These are phyloP conservation scores for Lytechinus variegatus DNA, from an alignment of 35 echinoderm and acorn worm species.

Conservation along the genomic window DNA sequence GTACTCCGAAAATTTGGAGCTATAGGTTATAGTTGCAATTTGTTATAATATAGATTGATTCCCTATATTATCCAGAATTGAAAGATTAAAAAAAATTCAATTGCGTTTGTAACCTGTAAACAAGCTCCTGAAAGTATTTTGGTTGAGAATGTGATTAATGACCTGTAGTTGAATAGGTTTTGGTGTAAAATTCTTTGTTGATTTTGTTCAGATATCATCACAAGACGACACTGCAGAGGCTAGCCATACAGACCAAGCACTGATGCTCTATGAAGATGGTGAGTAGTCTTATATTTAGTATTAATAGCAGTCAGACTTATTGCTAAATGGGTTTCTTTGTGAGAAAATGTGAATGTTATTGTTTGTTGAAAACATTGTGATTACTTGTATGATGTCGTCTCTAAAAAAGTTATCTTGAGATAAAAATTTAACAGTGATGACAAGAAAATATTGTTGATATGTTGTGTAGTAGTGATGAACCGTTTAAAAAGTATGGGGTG, in stretches of 20 bases:
- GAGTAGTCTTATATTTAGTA: neutral
- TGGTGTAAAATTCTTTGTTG: neutral
- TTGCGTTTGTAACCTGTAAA: too few species aligned
- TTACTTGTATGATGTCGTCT: neutral
- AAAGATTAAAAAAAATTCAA: too few species aligned
- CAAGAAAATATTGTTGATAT: too few species aligned
- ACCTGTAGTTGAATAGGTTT: neutral
- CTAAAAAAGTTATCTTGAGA: neutral
- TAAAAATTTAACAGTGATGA: neutral
- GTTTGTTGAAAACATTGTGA: neutral
- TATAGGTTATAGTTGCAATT: too few species aligned
- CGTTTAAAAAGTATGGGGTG: too few species aligned
- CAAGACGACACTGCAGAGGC: constrained; percentile 47
- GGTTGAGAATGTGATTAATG: too few species aligned
- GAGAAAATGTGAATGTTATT: neutral
- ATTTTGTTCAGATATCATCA: constrained; percentile 48
- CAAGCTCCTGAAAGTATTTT: too few species aligned
- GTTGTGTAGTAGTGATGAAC: too few species aligned
- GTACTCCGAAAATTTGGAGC: too few species aligned
- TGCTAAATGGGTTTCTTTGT: neutral
- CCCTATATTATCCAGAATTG: too few species aligned
- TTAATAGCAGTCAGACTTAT: neutral
- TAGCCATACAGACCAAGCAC: constrained; percentile 24
- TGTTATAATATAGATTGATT: too few species aligned
- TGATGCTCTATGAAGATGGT: constrained; percentile 63